A percentile compares a stretch with the other conserved stretches of the same genome.
Conservation (phyloP, 2,797 vertebrate genomes). For the Xenentodon cancila region DNA sequence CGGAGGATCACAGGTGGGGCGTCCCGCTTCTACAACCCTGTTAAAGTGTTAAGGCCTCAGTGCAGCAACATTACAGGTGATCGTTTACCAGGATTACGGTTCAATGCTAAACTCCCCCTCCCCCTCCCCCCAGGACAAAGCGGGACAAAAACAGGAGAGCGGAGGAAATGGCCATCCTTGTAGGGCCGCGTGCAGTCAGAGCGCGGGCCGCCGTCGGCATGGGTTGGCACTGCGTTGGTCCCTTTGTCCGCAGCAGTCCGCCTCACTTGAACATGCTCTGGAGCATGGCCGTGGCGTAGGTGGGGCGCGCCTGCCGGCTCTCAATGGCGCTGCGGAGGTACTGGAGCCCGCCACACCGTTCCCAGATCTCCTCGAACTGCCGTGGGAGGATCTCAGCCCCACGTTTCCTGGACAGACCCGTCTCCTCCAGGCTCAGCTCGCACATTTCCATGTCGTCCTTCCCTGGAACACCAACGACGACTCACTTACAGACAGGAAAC, state of each 20-base stretch:
- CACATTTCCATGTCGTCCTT: slow-evolving; percentile 99
- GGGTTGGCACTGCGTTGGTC: slow-evolving; percentile 70
- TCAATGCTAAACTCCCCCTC: slow-evolving; percentile 29
- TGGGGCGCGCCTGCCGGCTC: slow-evolving; percentile 92
- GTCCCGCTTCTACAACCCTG: slow-evolving; percentile 54
- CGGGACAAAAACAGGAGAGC: slow-evolving; percentile 40
- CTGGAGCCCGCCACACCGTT: slow-evolving; percentile 93
- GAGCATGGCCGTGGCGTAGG: slow-evolving; percentile 96
- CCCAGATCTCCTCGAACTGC: slow-evolving; percentile 98
- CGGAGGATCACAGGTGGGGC: slow-evolving; percentile 24
- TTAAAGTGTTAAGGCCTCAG: slow-evolving; percentile 78
- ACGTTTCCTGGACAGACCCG: slow-evolving; percentile 93
- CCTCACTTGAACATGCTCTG: slow-evolving; percentile 88
- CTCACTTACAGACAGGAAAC: neutral
- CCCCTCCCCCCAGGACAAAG: neutral
- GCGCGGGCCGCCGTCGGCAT: slow-evolving; percentile 40
- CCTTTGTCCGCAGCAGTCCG: slow-evolving; percentile 64
- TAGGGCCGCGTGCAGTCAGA: slow-evolving; percentile 70
- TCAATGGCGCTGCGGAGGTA: slow-evolving; percentile 95
- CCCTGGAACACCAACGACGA: slow-evolving; percentile 70
- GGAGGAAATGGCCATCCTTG: slow-evolving; percentile 76
- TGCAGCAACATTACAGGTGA: slow-evolving; percentile 49
- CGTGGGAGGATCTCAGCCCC: slow-evolving; percentile 94
- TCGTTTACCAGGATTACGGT: slow-evolving; percentile 57
- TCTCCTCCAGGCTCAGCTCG: slow-evolving; percentile 96